These are phyloP conservation scores for Oryzias dopingdopingensis DNA, from an alignment of 2,797 vertebrate genomes.

Conservation along the genomic window DNA sequence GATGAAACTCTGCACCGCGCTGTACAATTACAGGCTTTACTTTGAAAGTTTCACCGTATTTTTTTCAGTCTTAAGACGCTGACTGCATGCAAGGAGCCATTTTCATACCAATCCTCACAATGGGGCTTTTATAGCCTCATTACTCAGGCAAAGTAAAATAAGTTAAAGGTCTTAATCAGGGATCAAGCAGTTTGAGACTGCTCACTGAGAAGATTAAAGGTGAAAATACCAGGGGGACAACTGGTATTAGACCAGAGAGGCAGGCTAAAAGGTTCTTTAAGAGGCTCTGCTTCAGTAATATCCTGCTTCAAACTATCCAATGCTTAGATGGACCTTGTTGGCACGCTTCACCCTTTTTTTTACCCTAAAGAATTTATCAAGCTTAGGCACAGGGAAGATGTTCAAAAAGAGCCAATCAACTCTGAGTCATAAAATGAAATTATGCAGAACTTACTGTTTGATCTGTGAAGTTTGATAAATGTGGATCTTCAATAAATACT, in stretches of 20 bases:
- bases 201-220: slow-evolving; percentile 61
- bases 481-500: slow-evolving; percentile 11
- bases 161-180: slow-evolving; percentile 59
- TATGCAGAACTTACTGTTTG: slow-evolving; percentile 40
- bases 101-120: slow-evolving; percentile 26
- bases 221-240: slow-evolving; percentile 50
- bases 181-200: slow-evolving; percentile 53
- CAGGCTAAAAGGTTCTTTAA: slow-evolving; percentile 31
- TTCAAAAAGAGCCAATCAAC: slow-evolving; percentile 34
- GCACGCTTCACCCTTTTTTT: slow-evolving; percentile 39
- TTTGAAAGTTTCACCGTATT: slow-evolving; percentile 15
- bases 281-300: slow-evolving; percentile 37
- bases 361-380: slow-evolving; percentile 32
- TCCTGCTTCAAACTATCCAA: slow-evolving; percentile 17
- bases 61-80: slow-evolving; percentile 32
- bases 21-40: slow-evolving; percentile 20
- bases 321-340: slow-evolving; percentile 16
- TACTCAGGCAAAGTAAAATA: slow-evolving; percentile 52
- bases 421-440: slow-evolving; percentile 59
- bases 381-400: slow-evolving; percentile 24
- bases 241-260: slow-evolving; percentile 39
- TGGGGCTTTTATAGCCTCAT: slow-evolving; percentile 47
- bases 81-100: slow-evolving; percentile 23
- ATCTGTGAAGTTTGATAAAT: slow-evolving; percentile 15
- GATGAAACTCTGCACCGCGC: slow-evolving; percentile 3